A percentile compares a stretch with the other conserved stretches of the same genome.
These are phyloP conservation scores for Danaus chrysippus DNA, from an alignment of 2,888 invertebrate genomes.

Conservation along the genomic window DNA sequence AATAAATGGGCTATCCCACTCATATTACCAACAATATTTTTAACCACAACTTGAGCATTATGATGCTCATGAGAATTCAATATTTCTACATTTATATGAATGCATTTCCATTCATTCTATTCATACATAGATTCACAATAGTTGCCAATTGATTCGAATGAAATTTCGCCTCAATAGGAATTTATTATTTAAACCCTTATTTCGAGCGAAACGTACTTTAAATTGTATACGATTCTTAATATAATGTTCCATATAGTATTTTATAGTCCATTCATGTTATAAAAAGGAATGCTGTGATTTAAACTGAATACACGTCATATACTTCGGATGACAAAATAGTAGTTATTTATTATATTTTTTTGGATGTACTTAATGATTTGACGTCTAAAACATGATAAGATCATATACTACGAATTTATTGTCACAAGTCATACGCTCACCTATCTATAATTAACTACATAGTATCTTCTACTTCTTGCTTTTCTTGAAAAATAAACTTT, in stretches of 20 bases:
- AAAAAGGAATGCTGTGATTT: neutral
- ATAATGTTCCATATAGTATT: slow-evolving; percentile 2
- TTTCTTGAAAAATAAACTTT: too few relatives aligned
- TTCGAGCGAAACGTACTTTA: slow-evolving; percentile 4
- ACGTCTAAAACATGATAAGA: too few relatives aligned
- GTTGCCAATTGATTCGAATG: slow-evolving; percentile 16
- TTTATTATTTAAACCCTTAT: slow-evolving; percentile 7
- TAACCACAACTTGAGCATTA: neutral
- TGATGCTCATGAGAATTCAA: slow-evolving; percentile 6
- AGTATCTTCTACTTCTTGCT: too few relatives aligned
- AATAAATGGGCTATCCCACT: neutral
- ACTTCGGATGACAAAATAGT: too few relatives aligned
- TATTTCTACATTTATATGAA: slow-evolving; percentile 12
- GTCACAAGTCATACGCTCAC: too few relatives aligned
- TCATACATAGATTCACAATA: slow-evolving; percentile 17
- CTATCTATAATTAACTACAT: too few relatives aligned
- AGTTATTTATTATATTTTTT: too few relatives aligned
- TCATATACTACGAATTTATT: too few relatives aligned
- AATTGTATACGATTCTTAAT: slow-evolving; percentile 8
- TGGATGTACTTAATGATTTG: too few relatives aligned
- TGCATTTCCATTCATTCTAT: slow-evolving; percentile 21
- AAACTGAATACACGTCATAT: too few relatives aligned
- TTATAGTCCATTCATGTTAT: neutral
- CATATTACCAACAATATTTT: neutral
- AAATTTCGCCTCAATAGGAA: slow-evolving; percentile 11